A percentile compares a stretch with the other conserved stretches of the same genome.
Evolutionary conservation across 2,797 vertebrate species (phyloP).

Genomic region (Sphenodon punctatus): DNA sequence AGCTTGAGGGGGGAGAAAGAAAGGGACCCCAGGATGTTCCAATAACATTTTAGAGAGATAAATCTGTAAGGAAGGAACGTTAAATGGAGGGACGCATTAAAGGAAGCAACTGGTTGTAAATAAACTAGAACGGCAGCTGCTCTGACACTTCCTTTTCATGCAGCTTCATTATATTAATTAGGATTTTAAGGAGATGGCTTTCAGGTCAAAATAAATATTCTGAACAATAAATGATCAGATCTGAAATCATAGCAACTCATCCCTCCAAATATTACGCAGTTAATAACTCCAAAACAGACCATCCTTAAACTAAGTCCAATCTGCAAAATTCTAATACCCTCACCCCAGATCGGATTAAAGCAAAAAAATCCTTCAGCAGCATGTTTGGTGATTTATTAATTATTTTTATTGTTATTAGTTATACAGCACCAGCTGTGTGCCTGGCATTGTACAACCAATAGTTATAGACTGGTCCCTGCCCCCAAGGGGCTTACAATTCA

Average conservation of each 20-base stretch:
- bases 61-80: rapidly evolving
- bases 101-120: rapidly evolving
- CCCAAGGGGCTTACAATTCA: no score
- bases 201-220: neutral
- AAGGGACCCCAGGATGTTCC: neutral
- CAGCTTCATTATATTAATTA: neutral
- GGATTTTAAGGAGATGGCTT: neutral
- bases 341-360: no score
- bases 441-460: no score
- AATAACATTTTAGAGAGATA: rapidly evolving
- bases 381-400: no score
- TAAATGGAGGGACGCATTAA: neutral
- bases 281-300: rapidly evolving
- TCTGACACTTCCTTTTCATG: neutral
- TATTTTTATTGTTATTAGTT: no score
- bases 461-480: no score
- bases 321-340: neutral
- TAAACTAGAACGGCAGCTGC: neutral
- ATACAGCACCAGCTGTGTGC: no score
- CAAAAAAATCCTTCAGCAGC: no score
- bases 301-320: neutral
- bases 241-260: neutral
- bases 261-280: neutral
- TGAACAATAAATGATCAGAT: neutral
- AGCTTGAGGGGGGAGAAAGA: neutral